phyloP scores from a whole-genome alignment of 1,140 invertebrate genomes.

The Nasonia giraulti region DNA sequence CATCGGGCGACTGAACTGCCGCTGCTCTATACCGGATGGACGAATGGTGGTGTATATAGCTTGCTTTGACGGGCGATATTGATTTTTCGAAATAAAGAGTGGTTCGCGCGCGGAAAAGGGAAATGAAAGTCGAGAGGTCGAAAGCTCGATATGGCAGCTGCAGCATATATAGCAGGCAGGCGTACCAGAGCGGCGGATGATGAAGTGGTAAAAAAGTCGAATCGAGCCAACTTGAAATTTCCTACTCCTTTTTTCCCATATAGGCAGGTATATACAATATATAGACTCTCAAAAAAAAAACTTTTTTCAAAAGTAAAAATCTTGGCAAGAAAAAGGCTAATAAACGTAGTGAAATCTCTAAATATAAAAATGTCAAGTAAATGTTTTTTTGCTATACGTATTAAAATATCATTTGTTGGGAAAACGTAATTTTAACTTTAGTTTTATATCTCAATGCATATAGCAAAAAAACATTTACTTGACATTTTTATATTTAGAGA shows the following conservation, averaged over 20 bases:
- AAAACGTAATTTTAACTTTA: too few relatives aligned
- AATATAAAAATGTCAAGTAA: too few relatives aligned
- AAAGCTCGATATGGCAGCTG: neutral
- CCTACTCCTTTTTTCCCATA: neutral
- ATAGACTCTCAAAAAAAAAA: too few relatives aligned
- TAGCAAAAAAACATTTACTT: too few relatives aligned
- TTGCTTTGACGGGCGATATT: constrained; percentile 43
- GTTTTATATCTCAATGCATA: too few relatives aligned
- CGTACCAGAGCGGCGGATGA: neutral
- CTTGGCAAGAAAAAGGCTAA: too few relatives aligned
- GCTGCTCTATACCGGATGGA: neutral
- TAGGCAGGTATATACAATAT: neutral
- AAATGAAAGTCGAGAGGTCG: constrained; percentile 43
- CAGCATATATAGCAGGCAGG: neutral
- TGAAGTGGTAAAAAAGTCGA: neutral
- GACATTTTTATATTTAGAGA: too few relatives aligned
- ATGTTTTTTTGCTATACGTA: too few relatives aligned
- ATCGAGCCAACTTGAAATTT: constrained; percentile 1
- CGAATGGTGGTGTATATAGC: constrained; percentile 31
- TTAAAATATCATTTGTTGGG: too few relatives aligned
- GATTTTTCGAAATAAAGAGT: constrained; percentile 48
- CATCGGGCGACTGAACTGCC: constrained; percentile 3
- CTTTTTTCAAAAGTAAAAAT: too few relatives aligned
- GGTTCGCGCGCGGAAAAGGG: constrained; percentile 36
- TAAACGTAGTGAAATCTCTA: too few relatives aligned